phyloP scores from a whole-genome alignment of 2,113 vertebrate genomes.

The Muscicapa adusta region DNA sequence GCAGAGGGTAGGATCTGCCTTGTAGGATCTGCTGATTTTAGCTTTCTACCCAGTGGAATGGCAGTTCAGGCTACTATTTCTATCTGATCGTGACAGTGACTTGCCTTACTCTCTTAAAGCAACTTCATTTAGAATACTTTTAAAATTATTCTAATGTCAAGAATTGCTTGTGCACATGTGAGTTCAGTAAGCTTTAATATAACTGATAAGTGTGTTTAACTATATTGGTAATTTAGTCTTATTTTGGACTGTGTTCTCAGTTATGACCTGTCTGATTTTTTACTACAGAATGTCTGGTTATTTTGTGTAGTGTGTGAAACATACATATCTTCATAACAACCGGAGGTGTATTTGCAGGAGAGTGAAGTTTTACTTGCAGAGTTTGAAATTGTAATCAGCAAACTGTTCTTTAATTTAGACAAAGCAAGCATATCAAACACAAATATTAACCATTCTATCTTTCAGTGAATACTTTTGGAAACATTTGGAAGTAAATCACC shows the following conservation, averaged over 20 bases:
- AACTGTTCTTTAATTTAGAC: background rate
- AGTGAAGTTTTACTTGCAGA: background rate
- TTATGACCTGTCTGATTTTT: background rate
- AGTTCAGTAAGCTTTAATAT: background rate
- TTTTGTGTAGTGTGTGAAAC: background rate
- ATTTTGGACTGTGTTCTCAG: background rate
- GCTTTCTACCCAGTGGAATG: background rate
- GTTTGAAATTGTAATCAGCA: background rate
- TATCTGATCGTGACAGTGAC: background rate
- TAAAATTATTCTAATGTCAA: background rate
- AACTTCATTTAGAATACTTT: background rate
- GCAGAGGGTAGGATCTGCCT: background rate
- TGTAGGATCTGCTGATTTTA: background rate
- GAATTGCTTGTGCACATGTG: fast-evolving
- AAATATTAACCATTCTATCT: background rate
- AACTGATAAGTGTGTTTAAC: background rate
- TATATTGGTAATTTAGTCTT: background rate
- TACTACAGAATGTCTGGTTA: background rate
- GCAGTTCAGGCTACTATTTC: background rate
- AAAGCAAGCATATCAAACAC: background rate
- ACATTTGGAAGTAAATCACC: background rate
- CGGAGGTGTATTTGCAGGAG: background rate
- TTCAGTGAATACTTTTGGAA: background rate
- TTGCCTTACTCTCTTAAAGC: background rate
- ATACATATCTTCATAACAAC: background rate